Percentiles rank a stretch among this genome's conserved stretches.
phyloP scores from a whole-genome alignment of 2,797 vertebrate species.

The Pipistrellus nathusii region DNA sequence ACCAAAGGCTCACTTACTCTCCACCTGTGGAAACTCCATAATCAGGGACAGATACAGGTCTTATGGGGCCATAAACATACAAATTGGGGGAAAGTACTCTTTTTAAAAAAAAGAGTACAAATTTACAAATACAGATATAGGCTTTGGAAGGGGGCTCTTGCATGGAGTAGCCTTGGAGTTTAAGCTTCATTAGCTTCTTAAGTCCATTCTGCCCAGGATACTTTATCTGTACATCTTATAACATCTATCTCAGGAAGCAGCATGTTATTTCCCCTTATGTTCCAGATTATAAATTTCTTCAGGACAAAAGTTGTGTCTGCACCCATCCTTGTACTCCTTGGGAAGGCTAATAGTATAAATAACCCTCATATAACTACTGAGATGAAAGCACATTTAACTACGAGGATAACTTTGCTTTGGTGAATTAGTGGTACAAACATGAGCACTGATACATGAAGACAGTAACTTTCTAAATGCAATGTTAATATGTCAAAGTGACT shows the following conservation, averaged over 20 bases:
- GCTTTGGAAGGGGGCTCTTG: background rate
- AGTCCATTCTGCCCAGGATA: fast-evolving
- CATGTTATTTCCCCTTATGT: background rate
- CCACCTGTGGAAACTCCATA: background rate
- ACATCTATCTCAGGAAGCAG: background rate
- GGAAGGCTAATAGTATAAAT: background rate
- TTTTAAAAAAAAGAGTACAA: background rate
- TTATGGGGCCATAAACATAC: background rate
- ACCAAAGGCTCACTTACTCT: background rate
- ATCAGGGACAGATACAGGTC: background rate
- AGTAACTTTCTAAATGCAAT: background rate
- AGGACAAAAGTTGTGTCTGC: background rate
- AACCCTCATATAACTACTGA: background rate
- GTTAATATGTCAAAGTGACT: background rate
- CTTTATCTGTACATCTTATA: background rate
- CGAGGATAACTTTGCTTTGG: background rate
- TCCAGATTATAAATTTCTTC: background rate
- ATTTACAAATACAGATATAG: background rate
- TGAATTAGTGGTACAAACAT: background rate
- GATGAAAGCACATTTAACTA: background rate
- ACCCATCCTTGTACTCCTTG: background rate
- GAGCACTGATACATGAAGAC: background rate
- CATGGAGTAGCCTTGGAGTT: background rate
- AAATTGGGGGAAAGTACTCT: background rate
- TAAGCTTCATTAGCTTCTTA: background rate